Base-by-base conservation (phyloP, 2,797 vertebrate genomes). In the Acipenser oxyrinchus region DNA sequence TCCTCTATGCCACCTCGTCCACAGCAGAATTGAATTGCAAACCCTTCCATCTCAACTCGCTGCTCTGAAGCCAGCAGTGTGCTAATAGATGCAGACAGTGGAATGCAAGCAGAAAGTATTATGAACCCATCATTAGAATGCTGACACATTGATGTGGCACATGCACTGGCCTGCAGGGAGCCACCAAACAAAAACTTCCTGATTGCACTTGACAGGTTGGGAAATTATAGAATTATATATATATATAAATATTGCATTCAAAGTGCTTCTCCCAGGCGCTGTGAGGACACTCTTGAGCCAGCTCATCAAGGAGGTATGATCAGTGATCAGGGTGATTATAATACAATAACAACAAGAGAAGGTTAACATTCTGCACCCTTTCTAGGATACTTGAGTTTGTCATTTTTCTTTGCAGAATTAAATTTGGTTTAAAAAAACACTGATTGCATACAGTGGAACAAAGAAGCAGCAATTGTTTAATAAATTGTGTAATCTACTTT, bases 101-200 rank as follows among this genome's bases (percentile, higher is more conserved):
- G 72, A 77, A 82, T 64, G 73, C 78, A 67, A 74, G 82, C 81
- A 78, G 82, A 83, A 82, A 82, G 81, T 68, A 77, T 76, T 72
- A 80, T 80, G 77, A 80, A 67, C 78, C 52, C 71, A 8, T 83
- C 83, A 81, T 62, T 50, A 1, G 63, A 68, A 71, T 4, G 1
- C 65, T 77, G 78, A 77, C 76, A 83, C 66, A 84, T 86, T 68
- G 60, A 77, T 80, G 78, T 82, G 83, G 77, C 83, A 76, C 66
- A 66, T 23, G 77, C 72, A 72, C 77, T 77, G 68, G 77, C 84
- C 83, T 23, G 66, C 57, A 59, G 83, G 76, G 68, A 52, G 64
- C 66, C 75, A 77, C 68, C 11, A 57, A 66, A 62, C 13, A 52
- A 62, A 7, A 0, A 7, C 60, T 77, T 49, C 8, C 7, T 59